These are phyloP conservation scores for Meteorus cinctellus DNA, from an alignment of 2,888 invertebrate species.

Conservation along the genomic window DNA sequence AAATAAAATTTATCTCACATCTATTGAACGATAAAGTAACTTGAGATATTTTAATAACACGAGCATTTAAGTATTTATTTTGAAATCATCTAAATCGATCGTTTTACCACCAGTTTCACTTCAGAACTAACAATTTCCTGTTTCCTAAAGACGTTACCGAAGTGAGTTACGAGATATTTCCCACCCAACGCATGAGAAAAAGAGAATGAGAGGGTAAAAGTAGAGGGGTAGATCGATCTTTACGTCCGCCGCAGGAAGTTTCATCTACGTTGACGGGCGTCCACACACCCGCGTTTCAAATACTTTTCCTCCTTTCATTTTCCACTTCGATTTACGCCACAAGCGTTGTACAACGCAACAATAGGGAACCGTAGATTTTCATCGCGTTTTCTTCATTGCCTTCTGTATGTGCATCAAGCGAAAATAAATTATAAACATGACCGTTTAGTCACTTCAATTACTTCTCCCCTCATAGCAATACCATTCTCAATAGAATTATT, in stretches of 20 bases:
- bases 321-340: slow-evolving; percentile 50
- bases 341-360: slow-evolving; percentile 35
- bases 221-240: slow-evolving; percentile 61
- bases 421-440: slow-evolving; percentile 23
- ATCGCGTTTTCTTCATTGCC: slow-evolving; percentile 38
- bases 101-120: slow-evolving; percentile 62
- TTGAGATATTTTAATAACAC: slow-evolving; percentile 16
- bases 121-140: slow-evolving; percentile 69
- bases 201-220: background rate
- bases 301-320: slow-evolving; percentile 55
- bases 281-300: slow-evolving; percentile 49
- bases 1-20: background rate
- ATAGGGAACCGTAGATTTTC: slow-evolving; percentile 43
- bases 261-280: slow-evolving; percentile 54
- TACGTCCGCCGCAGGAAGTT: slow-evolving; percentile 60
- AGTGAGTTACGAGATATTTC: slow-evolving; percentile 70
- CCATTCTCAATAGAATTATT: background rate
- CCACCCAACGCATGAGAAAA: slow-evolving; percentile 50
- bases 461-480: background rate
- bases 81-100: slow-evolving; percentile 63
- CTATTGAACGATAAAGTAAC: background rate
- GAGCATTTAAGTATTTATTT: slow-evolving; percentile 52
- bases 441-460: slow-evolving; percentile 23
- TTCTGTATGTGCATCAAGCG: background rate
- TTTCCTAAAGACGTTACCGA: slow-evolving; percentile 70